Conservation (phyloP, 2,113 vertebrate genomes). For the Eulemur macaco region DNA sequence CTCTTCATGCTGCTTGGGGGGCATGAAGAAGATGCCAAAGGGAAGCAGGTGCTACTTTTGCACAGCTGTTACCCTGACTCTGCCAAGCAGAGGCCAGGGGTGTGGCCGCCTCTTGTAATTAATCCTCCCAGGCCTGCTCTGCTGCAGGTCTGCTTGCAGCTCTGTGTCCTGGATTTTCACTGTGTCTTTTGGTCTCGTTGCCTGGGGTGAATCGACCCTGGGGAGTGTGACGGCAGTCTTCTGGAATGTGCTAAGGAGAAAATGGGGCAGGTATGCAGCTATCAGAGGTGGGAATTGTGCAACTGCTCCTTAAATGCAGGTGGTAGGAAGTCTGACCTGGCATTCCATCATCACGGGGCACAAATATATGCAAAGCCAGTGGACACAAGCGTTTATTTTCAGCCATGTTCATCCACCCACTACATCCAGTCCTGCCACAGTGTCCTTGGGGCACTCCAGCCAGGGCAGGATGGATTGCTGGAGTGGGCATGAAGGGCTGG, state of each 20-base stretch:
- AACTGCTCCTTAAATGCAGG: background rate
- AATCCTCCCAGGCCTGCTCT: background rate
- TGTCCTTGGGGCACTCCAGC: background rate
- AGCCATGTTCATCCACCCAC: background rate
- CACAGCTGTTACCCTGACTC: background rate
- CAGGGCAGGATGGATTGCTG: background rate
- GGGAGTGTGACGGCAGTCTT: background rate
- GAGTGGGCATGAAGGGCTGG: background rate
- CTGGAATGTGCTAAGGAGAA: background rate
- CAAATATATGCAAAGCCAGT: background rate
- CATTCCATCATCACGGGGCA: background rate
- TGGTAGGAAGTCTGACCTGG: background rate
- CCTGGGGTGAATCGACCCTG: too few relatives aligned
- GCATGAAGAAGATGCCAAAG: background rate
- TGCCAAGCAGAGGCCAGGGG: background rate
- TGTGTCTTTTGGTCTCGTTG: background rate
- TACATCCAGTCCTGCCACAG: background rate
- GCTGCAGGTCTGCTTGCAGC: background rate
- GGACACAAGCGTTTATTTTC: background rate
- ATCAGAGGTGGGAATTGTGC: background rate
- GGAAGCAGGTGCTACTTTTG: background rate
- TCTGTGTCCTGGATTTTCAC: background rate
- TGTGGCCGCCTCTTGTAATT: fast-evolving
- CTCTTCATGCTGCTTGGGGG: background rate
- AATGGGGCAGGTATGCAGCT: background rate